A percentile compares a stretch with the other conserved stretches of the same genome.
Conservation (phyloP, 2,888 invertebrate genomes). For the Rhamnusium bicolor region DNA sequence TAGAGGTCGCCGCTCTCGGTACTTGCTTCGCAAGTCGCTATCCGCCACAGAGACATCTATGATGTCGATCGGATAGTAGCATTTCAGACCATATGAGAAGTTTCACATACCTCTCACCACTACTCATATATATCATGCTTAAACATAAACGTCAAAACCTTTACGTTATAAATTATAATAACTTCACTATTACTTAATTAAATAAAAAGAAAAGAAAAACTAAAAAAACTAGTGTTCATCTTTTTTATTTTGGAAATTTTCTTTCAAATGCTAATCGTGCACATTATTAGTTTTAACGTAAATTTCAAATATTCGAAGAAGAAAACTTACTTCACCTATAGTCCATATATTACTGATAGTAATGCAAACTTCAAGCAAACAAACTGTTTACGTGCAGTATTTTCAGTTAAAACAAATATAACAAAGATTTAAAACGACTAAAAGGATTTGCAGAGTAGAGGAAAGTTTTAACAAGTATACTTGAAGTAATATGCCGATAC, state of each 20-base stretch:
- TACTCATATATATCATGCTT: too few relatives aligned
- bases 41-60: too few relatives aligned
- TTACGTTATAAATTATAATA: too few relatives aligned
- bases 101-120: too few relatives aligned
- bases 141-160: too few relatives aligned
- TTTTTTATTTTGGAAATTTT: too few relatives aligned
- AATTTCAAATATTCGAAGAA: not conserved
- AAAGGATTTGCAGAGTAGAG: slow-evolving; percentile 43
- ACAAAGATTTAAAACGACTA: slow-evolving; percentile 43
- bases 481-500: slow-evolving; percentile 32
- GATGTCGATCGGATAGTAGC: too few relatives aligned
- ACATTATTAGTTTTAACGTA: not conserved
- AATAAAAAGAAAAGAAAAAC: not conserved
- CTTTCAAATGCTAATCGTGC: too few relatives aligned
- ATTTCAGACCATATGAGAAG: too few relatives aligned
- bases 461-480: slow-evolving; percentile 48
- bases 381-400: slow-evolving; percentile 20
- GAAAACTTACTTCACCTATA: slow-evolving; percentile 6
- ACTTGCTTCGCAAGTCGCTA: too few relatives aligned
- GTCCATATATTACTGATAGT: slow-evolving; percentile 13
- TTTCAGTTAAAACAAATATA: slow-evolving; percentile 24
- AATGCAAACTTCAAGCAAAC: slow-evolving; percentile 21
- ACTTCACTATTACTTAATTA: too few relatives aligned
- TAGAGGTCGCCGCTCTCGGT: too few relatives aligned
- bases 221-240: not conserved